Percentiles rank a stretch among this genome's conserved stretches.
phyloP scores from a whole-genome alignment of 2,797 vertebrate genomes.

The Schizothorax lantsangensis region DNA sequence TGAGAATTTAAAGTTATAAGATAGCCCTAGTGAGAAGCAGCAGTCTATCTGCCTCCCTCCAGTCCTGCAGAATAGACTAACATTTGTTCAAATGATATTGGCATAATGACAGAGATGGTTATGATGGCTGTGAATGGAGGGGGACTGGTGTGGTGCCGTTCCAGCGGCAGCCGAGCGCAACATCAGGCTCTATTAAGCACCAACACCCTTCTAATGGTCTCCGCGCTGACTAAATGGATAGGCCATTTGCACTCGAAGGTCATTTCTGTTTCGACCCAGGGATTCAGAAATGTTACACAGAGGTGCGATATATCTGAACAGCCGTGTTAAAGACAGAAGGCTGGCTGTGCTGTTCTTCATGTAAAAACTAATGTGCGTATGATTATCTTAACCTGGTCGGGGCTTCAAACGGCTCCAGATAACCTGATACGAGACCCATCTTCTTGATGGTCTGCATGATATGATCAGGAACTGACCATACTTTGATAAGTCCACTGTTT shows the following conservation, averaged over 20 bases:
- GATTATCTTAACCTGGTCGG: conserved; percentile 14
- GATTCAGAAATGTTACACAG: conserved; percentile 29
- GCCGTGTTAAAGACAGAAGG: conserved; percentile 15
- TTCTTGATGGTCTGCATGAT: not conserved
- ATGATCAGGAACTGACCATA: not conserved
- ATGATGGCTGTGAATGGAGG: conserved; percentile 37
- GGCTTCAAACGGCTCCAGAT: not conserved
- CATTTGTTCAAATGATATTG: conserved; percentile 46
- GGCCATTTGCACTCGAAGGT: conserved; percentile 52
- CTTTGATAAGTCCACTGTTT: not conserved
- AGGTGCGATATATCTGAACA: conserved; percentile 36
- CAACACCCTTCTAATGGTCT: conserved; percentile 48
- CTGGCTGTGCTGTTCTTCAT: conserved; percentile 24
- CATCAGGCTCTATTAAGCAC: conserved; percentile 44
- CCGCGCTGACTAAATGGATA: conserved; percentile 43
- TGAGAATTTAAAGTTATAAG: not conserved
- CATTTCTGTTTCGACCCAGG: conserved; percentile 47
- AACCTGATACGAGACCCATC: not conserved
- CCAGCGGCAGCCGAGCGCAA: conserved; percentile 33
- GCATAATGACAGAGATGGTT: conserved; percentile 47
- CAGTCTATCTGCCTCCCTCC: conserved; percentile 3
- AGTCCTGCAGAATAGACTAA: conserved; percentile 34
- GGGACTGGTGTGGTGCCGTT: conserved; percentile 10
- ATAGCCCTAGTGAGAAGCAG: not conserved
- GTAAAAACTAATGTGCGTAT: conserved; percentile 23